Percentiles rank a stretch among this genome's conserved stretches.
These are phyloP conservation scores for Hydrozoanthus gracilis DNA, from an alignment of 92 coral and sea anemone species.

Conservation along the genomic window DNA sequence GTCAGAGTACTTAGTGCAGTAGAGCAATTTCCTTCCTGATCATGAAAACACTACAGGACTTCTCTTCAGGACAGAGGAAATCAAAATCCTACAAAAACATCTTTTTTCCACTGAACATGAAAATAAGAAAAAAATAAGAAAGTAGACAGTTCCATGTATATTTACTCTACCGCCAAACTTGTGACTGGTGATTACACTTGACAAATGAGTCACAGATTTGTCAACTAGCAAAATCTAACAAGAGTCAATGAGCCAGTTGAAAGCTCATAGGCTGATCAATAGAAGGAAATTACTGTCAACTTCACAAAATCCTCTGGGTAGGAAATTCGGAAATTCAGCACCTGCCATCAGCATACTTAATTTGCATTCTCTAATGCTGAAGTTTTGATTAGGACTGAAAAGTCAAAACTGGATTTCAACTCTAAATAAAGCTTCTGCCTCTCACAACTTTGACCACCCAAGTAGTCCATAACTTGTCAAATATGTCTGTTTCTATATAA, in stretches of 20 bases:
- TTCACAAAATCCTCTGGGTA: conserved; percentile 66
- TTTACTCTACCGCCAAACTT: conserved; percentile 16
- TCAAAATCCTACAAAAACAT: background rate
- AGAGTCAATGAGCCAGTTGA: conserved; percentile 36
- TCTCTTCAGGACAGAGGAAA: background rate
- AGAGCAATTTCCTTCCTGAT: conserved; percentile 21
- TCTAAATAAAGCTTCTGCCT: background rate
- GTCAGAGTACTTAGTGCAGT: background rate
- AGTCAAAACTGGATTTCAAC: conserved; percentile 42
- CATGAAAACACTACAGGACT: background rate
- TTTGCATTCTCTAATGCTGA: conserved; percentile 67
- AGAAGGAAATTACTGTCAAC: conserved; percentile 51
- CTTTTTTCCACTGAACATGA: background rate
- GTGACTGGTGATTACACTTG: background rate
- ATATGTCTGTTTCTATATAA: conserved; percentile 9
- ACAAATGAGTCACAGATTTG: conserved; percentile 21
- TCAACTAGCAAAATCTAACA: conserved; percentile 47
- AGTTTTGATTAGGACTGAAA: conserved; percentile 57
- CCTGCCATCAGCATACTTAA: conserved; percentile 60
- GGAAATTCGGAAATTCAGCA: conserved; percentile 55
- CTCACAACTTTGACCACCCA: conserved; percentile 32
- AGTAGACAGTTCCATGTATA: background rate
- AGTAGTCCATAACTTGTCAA: conserved; percentile 24
- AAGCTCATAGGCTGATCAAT: conserved; percentile 65
- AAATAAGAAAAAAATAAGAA: no score